Base-by-base conservation (phyloP, 2,113 vertebrate genomes). In the Acanthisitta chloris region DNA sequence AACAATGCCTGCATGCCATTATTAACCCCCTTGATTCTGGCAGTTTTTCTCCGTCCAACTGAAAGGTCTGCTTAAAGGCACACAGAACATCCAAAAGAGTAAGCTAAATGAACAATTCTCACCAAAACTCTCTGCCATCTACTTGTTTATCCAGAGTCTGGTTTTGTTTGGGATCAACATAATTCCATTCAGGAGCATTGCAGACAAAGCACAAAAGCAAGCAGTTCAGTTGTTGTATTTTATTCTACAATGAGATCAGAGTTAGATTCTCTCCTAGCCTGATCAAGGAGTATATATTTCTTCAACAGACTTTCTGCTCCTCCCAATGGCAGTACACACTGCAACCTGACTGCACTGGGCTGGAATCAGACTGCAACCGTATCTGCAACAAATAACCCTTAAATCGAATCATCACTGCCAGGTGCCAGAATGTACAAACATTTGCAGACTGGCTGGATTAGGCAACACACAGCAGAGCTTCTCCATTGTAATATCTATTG, bases 41-140 rank as follows among this genome's bases (percentile, higher is more conserved):
- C n/a, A 88, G 51, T 40, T 88, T 83, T 85, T 62, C 40, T 81
- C 42, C 34, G 51, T 17, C 18, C 42, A 33, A 6, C 29, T 23
- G 34, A 92, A 86, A 79, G 17, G 18, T 55, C 34, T 76, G 54
- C 28, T 69, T 71, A 62, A 69, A 76, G 42, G 16, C 29, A 58
- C 29, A 73, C 24, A 73, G 73, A 73, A 74, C 13, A 2, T 26
- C 28, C 33, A 71, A 67, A 88, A 65, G 26, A 40, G 51, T 77
- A 66, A 52, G 12, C 10, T 40, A 65, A 86, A 59, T 21, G 3
- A 82, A 81, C 3, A 8, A 9, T 45, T 71, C 97, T 98, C 90
- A 99, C 99, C 99, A 99, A 91, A 99, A 99, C 77, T 99, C 99
- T 69, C 99, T 99, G 40, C 99, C 98, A 12, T 99, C 98, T 7